Evolutionary conservation across 2,113 vertebrate genomes (phyloP).

Genomic region (Tichodroma muraria): DNA sequence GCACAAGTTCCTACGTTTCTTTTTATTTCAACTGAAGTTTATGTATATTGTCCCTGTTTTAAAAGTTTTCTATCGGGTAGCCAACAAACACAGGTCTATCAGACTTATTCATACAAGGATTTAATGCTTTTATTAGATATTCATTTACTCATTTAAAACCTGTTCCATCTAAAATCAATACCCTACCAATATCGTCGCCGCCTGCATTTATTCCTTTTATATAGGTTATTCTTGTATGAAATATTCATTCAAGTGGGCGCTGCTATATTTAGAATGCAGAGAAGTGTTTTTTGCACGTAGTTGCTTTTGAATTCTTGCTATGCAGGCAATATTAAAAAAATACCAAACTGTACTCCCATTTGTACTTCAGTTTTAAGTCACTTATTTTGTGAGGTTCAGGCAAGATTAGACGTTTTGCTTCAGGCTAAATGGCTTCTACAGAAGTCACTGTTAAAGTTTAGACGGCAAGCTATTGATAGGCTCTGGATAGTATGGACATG

Average conservation of each 20-base stretch:
- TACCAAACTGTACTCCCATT: not conserved
- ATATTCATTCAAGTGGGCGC: constrained; percentile 45
- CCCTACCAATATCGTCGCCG: not conserved
- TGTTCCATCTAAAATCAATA: constrained; percentile 21
- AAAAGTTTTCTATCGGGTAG: not conserved
- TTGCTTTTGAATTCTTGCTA: constrained; percentile 40
- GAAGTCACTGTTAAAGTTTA: not conserved
- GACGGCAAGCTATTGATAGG: not conserved
- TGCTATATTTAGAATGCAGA: constrained; percentile 56
- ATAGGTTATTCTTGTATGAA: constrained; percentile 53
- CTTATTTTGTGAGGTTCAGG: not conserved
- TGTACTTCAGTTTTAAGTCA: not conserved
- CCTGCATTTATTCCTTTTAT: not conserved
- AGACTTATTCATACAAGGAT: not conserved
- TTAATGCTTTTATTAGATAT: not conserved
- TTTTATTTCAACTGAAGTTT: not conserved
- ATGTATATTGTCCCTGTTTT: not conserved
- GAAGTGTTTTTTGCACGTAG: constrained; percentile 17
- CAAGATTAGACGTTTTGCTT: not conserved
- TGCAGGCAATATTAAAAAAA: not conserved
- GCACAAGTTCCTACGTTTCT: not conserved
- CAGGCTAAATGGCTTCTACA: not conserved
- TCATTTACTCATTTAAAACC: constrained; percentile 40
- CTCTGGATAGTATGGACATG: not conserved
- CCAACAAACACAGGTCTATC: not conserved